Conservation (phyloP, 2,113 vertebrate species). For the Semicossyphus pulcher region DNA sequence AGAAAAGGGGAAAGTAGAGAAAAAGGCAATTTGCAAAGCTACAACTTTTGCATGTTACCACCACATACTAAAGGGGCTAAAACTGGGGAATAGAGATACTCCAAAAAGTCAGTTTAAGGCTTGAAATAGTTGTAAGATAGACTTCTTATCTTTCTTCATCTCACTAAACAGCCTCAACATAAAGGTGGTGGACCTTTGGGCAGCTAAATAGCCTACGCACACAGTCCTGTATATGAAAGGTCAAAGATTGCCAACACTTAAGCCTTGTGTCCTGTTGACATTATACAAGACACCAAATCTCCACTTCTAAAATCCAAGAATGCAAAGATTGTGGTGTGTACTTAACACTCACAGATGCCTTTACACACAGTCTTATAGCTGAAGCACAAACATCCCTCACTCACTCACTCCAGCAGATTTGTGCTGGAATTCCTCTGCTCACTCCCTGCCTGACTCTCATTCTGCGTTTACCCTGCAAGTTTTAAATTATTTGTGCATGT, state of each 20-base stretch:
- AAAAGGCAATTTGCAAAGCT: constrained; percentile 6
- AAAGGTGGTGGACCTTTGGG: not conserved
- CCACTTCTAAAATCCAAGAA: not conserved
- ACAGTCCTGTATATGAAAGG: not conserved
- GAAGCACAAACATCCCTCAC: not conserved
- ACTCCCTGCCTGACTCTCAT: not conserved
- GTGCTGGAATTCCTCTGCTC: not conserved
- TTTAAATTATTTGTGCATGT: not conserved
- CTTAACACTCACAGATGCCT: not conserved
- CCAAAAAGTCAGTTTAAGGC: not conserved
- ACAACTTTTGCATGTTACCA: constrained; percentile 22
- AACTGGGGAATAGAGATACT: too few species aligned
- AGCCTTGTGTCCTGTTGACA: not conserved
- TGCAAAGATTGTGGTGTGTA: not conserved
- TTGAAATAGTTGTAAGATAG: not conserved
- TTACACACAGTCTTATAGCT: not conserved
- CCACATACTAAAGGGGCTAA: not conserved
- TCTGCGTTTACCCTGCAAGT: not conserved
- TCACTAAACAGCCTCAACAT: not conserved
- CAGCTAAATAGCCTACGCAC: not conserved
- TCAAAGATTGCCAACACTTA: not conserved
- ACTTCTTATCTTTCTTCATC: too few species aligned
- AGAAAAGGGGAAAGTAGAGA: not conserved
- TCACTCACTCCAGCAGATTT: not conserved
- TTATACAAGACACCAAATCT: constrained; percentile 3